phyloP scores from a whole-genome alignment of 1,140 invertebrate genomes.

The Psix sp. region DNA sequence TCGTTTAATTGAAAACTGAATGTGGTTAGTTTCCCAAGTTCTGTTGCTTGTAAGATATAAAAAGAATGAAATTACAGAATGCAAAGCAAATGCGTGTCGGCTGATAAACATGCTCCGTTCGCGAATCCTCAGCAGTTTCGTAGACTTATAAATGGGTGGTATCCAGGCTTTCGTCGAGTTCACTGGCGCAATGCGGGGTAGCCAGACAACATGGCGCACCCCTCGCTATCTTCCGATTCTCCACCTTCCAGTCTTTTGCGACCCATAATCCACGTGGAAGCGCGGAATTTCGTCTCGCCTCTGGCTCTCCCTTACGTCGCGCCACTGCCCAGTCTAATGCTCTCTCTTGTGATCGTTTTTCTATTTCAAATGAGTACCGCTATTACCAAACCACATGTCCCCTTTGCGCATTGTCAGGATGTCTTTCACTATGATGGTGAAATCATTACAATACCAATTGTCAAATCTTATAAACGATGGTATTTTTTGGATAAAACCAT shows the following conservation, averaged over 20 bases:
- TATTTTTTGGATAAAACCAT: too few relatives aligned
- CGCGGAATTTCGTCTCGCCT: constrained; percentile 23
- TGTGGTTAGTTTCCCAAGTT: too few relatives aligned
- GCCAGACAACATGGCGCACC: constrained; percentile 74
- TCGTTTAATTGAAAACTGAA: too few relatives aligned
- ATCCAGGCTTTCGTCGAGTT: constrained; percentile 69
- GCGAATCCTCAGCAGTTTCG: constrained; percentile 45
- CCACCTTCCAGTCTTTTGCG: constrained; percentile 42
- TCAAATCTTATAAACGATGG: too few relatives aligned
- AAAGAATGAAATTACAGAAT: too few relatives aligned
- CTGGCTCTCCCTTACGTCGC: not conserved
- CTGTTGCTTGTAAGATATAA: too few relatives aligned
- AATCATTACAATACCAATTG: too few relatives aligned
- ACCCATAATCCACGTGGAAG: constrained; percentile 51
- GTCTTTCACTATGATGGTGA: too few relatives aligned
- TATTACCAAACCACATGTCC: constrained; percentile 12
- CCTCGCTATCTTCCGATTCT: constrained; percentile 46
- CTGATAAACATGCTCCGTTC: constrained; percentile 44
- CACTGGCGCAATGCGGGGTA: constrained; percentile 74
- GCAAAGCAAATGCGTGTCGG: constrained; percentile 35
- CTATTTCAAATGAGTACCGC: constrained; percentile 10
- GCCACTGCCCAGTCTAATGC: constrained; percentile 11
- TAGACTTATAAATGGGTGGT: constrained; percentile 54
- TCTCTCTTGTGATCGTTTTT: constrained; percentile 16
- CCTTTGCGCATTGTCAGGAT: constrained; percentile 15